Evolutionary conservation across 2,113 vertebrate genomes (phyloP).

Genomic region (Hepsetus odoe): DNA sequence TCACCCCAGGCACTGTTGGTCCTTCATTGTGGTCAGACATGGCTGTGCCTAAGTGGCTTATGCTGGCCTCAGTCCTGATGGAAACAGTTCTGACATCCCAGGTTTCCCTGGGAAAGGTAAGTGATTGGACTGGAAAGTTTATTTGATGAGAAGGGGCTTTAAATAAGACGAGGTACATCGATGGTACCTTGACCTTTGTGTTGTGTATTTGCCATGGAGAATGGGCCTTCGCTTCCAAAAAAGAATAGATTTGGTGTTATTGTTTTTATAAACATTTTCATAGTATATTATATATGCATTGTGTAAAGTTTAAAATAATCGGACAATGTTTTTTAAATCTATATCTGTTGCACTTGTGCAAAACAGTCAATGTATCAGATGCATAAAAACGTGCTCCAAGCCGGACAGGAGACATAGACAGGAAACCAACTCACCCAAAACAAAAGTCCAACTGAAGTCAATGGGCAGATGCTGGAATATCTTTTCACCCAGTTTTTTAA

Average conservation of each 20-base stretch:
- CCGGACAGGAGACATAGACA: no score
- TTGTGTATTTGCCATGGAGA: neutral
- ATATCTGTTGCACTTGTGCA: no score
- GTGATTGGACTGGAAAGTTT: slow-evolving; percentile 53
- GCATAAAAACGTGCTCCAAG: no score
- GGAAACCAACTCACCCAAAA: no score
- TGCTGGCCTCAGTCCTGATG: slow-evolving; percentile 63
- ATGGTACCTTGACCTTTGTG: slow-evolving; percentile 73
- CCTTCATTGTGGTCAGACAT: slow-evolving; percentile 62
- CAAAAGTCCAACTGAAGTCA: no score
- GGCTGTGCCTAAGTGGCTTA: slow-evolving; percentile 58
- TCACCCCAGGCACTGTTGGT: neutral
- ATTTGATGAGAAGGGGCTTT: slow-evolving; percentile 45
- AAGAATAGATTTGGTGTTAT: no score
- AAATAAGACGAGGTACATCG: slow-evolving; percentile 41
- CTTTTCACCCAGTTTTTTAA: neutral
- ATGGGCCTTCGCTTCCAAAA: neutral
- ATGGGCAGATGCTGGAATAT: no score
- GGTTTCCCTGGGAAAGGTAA: slow-evolving; percentile 66
- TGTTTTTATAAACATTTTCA: no score
- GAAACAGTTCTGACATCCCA: slow-evolving; percentile 60
- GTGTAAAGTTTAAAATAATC: no score
- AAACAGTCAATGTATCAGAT: no score
- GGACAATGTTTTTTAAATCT: no score
- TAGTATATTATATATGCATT: no score